A percentile compares a stretch with the other conserved stretches of the same genome.
Conservation (phyloP, 2,797 vertebrate species). For the Takifugu ocellatus region DNA sequence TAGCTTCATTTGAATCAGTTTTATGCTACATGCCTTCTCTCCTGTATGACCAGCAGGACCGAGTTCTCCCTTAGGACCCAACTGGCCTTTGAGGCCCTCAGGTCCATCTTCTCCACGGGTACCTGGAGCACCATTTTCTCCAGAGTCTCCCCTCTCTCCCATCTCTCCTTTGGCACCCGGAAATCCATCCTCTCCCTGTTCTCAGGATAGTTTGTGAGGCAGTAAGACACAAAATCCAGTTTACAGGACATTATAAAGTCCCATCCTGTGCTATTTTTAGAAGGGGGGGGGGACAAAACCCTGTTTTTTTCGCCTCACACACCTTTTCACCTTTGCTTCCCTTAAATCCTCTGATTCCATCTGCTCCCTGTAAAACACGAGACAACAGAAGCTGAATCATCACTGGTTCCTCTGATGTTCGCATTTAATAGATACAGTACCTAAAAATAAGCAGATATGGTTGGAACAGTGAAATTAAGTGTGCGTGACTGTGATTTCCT, state of each 20-base stretch:
- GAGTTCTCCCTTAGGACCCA: constrained; percentile 83
- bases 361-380: constrained; percentile 82
- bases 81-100: constrained; percentile 90
- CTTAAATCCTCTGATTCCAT: constrained; percentile 91
- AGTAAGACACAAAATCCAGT: background rate
- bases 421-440: background rate
- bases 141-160: constrained; percentile 90
- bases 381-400: constrained; percentile 11
- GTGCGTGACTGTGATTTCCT: background rate
- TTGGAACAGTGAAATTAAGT: background rate
- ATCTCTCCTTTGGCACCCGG: constrained; percentile 94
- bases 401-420: constrained; percentile 1
- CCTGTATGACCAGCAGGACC: constrained; percentile 82
- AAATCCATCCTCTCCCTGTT: constrained; percentile 95
- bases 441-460: background rate
- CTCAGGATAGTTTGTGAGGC: constrained; percentile 1
- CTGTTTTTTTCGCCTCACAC: constrained; percentile 37
- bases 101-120: constrained; percentile 90
- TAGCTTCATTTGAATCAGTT: background rate
- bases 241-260: background rate
- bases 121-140: constrained; percentile 84
- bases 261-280: too few species aligned
- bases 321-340: constrained; percentile 98
- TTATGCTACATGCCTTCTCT: constrained; percentile 83
- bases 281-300: too few species aligned